Evolutionary conservation across 2,888 invertebrate genomes (phyloP), one percentile per base, ranked within the genome.

Genomic region (Drosophila formosana): DNA sequence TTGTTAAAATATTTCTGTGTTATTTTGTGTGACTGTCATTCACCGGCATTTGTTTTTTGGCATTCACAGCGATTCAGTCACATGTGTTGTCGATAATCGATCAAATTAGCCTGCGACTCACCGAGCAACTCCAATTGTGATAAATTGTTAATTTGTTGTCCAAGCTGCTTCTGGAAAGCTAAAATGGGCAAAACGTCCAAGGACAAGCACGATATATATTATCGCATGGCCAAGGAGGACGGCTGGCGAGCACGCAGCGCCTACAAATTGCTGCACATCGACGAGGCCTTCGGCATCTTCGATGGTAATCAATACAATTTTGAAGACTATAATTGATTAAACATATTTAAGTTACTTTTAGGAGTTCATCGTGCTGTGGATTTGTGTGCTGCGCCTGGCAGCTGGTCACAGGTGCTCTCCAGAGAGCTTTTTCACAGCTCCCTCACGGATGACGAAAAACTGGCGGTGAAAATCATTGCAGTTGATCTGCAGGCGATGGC

Each of bases 241-340:
- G 99, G 99, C 0, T 99, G 99, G 99, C 94, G 99, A 90, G 99
- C 99, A 0, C 94, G 99, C 82, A 99, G 99, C 93, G 99, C 99
- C 4, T 99, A 98, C 92, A 99, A 99, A 93, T 93, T 99, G 37
- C 93, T 99, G 58, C 99, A 99, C 93, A 98, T 99, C 55, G 97
- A 99, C 92, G 96, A 98, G 88, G 96, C 97, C 90, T 98, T 97
- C 91, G 94, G 96, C 67, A 96, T 99, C 87, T 96, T 99, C 79
- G 93, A 96, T 88, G 96, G 96, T 95, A 90, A 73, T 11, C 11
- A 37, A 37, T 37, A 37, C 2, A 18, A 18, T 18, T 18, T 18
- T 18, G 2, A 37, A 37, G 1, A 11, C 45, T 25, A 4, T n/a
- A 43, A 13, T 9, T 13, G 18, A 18, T 1, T 3, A 8, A 25